Conservation (phyloP, 1,140 invertebrate genomes). For the Drosophila ohnishii region DNA sequence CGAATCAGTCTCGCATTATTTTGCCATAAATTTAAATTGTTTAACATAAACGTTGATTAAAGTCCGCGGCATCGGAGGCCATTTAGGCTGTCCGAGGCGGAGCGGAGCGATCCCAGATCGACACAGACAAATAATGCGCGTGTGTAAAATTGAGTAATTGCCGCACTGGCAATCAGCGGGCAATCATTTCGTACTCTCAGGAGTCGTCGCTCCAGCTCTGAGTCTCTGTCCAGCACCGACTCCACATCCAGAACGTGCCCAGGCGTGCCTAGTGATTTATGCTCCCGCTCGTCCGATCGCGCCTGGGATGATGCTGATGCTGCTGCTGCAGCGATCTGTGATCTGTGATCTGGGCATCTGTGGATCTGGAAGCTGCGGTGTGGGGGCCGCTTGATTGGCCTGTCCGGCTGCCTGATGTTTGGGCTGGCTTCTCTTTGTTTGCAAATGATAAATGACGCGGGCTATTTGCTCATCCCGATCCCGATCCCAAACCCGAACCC, state of each 20-base stretch:
- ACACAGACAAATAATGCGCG: conserved; percentile 81
- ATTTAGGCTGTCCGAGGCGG: conserved; percentile 67
- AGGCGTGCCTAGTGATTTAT: conserved; percentile 76
- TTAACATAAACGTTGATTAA: conserved; percentile 82
- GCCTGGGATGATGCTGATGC: conserved; percentile 12
- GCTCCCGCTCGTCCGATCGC: conserved; percentile 52
- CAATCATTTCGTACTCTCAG: conserved; percentile 74
- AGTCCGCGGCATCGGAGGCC: conserved; percentile 60
- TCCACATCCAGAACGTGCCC: conserved; percentile 47
- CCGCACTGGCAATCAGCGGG: conserved; percentile 78
- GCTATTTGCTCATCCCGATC: conserved; percentile 62
- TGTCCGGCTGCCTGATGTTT: conserved; percentile 54
- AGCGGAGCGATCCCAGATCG: conserved; percentile 50
- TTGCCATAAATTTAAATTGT: conserved; percentile 83
- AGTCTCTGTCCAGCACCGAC: conserved; percentile 2
- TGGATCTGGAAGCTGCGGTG: conserved; percentile 22
- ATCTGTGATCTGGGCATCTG: conserved; percentile 25
- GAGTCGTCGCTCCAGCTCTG: conserved; percentile 48
- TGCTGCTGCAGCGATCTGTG: conserved; percentile 11
- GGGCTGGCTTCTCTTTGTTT: conserved; percentile 79
- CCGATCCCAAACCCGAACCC: conserved; percentile 4
- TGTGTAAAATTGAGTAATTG: conserved; percentile 82
- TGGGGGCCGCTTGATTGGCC: conserved; percentile 73
- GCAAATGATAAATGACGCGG: conserved; percentile 79
- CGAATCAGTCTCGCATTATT: conserved; percentile 74